A percentile compares a stretch with the other conserved stretches of the same genome.
Conservation (phyloP, 2,888 invertebrate genomes). For the Dasysyrphus tricinctus region DNA sequence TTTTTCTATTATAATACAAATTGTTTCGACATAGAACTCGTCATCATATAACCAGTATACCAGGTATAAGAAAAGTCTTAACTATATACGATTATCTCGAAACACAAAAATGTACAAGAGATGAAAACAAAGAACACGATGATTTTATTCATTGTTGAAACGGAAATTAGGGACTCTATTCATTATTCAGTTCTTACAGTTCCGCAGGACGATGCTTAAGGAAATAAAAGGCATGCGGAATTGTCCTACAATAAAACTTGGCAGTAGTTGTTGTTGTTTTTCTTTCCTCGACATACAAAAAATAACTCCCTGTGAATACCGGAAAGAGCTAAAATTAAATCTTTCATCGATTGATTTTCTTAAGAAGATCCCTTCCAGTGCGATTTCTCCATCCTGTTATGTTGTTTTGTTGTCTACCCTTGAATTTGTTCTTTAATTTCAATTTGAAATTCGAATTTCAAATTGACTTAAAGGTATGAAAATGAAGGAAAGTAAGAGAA, state of each 20-base stretch:
- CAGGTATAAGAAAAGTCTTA: background rate
- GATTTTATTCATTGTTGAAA: conserved; percentile 68
- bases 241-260: conserved; percentile 14
- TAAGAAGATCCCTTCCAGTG: conserved; percentile 40
- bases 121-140: conserved; percentile 58
- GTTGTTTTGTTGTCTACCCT: conserved; percentile 51
- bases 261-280: conserved; percentile 20
- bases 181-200: conserved; percentile 64
- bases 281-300: background rate
- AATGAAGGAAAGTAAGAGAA: too few relatives aligned
- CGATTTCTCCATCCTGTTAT: conserved; percentile 38
- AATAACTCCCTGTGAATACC: conserved; percentile 44
- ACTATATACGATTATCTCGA: background rate
- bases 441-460: conserved; percentile 49
- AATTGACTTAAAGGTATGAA: background rate
- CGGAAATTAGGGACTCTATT: conserved; percentile 71
- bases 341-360: conserved; percentile 67
- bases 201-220: conserved; percentile 24
- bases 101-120: conserved; percentile 21
- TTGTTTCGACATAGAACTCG: too few relatives aligned
- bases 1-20: too few relatives aligned
- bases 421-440: conserved; percentile 46
- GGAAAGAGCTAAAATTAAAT: conserved; percentile 64
- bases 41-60: too few relatives aligned
- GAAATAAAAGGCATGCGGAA: conserved; percentile 34